Conservation (phyloP, 2,113 vertebrate genomes). For the Psettodes erumei region DNA sequence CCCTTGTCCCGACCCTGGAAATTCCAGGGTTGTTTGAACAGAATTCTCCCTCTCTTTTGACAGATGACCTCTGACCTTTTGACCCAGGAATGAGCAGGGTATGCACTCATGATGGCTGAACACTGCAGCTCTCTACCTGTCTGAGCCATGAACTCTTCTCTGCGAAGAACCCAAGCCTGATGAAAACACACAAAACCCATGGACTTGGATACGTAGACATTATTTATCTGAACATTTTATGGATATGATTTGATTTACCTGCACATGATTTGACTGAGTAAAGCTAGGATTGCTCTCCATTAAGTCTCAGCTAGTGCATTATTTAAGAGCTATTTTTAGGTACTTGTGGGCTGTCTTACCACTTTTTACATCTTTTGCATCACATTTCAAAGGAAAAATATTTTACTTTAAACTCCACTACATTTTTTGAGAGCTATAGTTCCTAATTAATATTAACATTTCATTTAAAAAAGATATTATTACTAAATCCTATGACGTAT, state of each 20-base stretch:
- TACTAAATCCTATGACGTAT: neutral
- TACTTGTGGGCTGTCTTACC: neutral
- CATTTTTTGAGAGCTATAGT: neutral
- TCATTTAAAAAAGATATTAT: neutral
- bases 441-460: neutral
- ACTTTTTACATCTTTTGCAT: neutral
- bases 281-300: no score
- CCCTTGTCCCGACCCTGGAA: conserved; percentile 72
- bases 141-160: neutral
- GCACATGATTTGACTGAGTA: no score
- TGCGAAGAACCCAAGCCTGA: neutral
- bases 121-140: conserved; percentile 18
- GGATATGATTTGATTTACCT: no score
- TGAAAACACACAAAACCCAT: neutral
- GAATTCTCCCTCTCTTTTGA: conserved; percentile 79
- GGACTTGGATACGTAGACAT: neutral
- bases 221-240: neutral
- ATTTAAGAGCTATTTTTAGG: no score
- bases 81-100: conserved; percentile 71
- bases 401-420: neutral
- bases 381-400: neutral
- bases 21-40: conserved; percentile 84
- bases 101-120: conserved; percentile 63
- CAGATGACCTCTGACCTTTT: conserved; percentile 81
- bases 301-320: no score